phyloP scores from a whole-genome alignment of 2,888 invertebrate species.

The Eulithis testata region DNA sequence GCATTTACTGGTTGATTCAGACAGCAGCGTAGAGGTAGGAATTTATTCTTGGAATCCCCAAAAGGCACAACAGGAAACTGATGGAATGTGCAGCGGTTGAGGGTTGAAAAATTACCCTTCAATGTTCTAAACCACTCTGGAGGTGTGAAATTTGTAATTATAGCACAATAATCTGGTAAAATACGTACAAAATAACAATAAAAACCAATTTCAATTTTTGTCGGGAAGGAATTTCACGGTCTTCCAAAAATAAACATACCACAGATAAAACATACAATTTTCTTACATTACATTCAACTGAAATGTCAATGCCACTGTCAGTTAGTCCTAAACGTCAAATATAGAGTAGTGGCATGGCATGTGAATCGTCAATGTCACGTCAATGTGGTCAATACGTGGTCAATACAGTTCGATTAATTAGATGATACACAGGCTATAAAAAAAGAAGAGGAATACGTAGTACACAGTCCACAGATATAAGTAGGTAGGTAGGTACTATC shows the following conservation, averaged over 20 bases:
- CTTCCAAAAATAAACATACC: conserved; percentile 62
- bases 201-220: conserved; percentile 36
- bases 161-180: conserved; percentile 1
- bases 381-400: too few species aligned
- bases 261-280: conserved; percentile 31
- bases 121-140: background rate
- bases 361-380: too few species aligned
- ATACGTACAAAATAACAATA: conserved; percentile 50
- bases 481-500: too few species aligned
- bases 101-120: background rate
- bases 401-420: too few species aligned
- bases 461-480: too few species aligned
- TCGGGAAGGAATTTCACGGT: conserved; percentile 49
- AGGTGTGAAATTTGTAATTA: background rate
- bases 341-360: too few species aligned
- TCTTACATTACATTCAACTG: too few species aligned
- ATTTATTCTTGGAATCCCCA: conserved; percentile 46
- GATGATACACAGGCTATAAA: too few species aligned
- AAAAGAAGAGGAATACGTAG: too few species aligned
- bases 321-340: background rate
- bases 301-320: background rate
- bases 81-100: conserved; percentile 19
- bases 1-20: conserved; percentile 11
- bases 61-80: conserved; percentile 45
- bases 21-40: conserved; percentile 21